Evolutionary conservation across 2,797 vertebrate genomes (phyloP).

Genomic region (Falco berigora): DNA sequence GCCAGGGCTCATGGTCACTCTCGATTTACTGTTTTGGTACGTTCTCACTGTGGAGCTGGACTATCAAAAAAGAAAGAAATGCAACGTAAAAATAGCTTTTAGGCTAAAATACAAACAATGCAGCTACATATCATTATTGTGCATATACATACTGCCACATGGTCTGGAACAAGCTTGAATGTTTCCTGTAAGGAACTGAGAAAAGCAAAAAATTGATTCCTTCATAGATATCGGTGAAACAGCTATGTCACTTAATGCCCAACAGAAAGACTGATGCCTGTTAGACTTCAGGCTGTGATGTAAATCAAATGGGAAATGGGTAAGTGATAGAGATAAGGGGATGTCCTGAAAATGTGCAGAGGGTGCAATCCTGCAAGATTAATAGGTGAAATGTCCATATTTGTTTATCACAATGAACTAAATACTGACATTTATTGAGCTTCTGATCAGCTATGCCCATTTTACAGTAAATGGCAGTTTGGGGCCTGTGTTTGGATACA

Average conservation of each 20-base stretch:
- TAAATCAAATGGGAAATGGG: background rate
- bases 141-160: background rate
- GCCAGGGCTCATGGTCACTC: constrained; percentile 78
- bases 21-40: constrained; percentile 79
- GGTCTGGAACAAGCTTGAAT: background rate
- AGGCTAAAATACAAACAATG: background rate
- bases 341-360: background rate
- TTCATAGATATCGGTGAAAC: background rate
- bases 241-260: background rate
- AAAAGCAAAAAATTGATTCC: background rate
- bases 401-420: background rate
- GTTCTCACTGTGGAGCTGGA: constrained; percentile 79
- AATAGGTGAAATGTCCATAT: background rate
- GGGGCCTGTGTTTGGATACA: background rate
- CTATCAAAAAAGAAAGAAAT: constrained; percentile 74
- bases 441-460: background rate
- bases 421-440: background rate
- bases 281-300: background rate
- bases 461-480: background rate
- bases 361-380: background rate
- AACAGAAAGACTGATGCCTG: background rate
- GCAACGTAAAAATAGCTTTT: constrained; percentile 51
- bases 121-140: background rate
- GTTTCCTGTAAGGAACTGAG: background rate
- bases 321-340: background rate